Conservation (phyloP, 2,113 vertebrate species). For the Tragelaphus strepsiceros region DNA sequence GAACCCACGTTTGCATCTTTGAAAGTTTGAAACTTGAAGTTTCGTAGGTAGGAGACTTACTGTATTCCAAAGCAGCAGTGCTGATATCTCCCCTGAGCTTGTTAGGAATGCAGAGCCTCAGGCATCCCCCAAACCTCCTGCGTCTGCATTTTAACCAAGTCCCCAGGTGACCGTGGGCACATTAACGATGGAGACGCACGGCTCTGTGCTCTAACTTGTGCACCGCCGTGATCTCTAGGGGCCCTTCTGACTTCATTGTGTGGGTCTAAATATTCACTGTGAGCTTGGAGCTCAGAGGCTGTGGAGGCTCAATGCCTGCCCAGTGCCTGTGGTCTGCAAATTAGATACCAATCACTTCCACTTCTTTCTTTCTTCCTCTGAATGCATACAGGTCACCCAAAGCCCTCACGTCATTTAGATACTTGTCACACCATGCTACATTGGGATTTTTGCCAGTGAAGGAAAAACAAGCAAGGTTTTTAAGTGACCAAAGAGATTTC, state of each 20-base stretch:
- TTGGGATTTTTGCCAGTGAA: neutral
- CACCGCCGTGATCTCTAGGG: accelerated
- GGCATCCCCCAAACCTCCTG: neutral
- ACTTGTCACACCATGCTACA: neutral
- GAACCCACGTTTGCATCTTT: neutral
- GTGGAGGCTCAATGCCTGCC: neutral
- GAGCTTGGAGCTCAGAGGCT: neutral
- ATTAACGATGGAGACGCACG: accelerated
- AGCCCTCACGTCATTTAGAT: neutral
- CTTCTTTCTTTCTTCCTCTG: neutral
- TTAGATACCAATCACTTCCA: neutral
- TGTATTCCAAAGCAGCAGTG: neutral
- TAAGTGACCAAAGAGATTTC: slow-evolving; percentile 11
- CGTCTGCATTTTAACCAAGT: neutral
- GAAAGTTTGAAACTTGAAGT: neutral
- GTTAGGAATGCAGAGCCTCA: neutral
- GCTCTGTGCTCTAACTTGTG: accelerated
- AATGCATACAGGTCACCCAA: neutral
- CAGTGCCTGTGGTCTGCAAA: neutral
- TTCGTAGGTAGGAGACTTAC: neutral
- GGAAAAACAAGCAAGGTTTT: neutral
- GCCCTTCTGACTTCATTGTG: neutral
- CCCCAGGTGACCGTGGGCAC: neutral
- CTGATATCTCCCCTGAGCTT: accelerated
- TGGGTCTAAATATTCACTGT: accelerated